These are phyloP conservation scores for Ictalurus punctatus DNA, from an alignment of 2,113 vertebrate species.

Conservation along the genomic window DNA sequence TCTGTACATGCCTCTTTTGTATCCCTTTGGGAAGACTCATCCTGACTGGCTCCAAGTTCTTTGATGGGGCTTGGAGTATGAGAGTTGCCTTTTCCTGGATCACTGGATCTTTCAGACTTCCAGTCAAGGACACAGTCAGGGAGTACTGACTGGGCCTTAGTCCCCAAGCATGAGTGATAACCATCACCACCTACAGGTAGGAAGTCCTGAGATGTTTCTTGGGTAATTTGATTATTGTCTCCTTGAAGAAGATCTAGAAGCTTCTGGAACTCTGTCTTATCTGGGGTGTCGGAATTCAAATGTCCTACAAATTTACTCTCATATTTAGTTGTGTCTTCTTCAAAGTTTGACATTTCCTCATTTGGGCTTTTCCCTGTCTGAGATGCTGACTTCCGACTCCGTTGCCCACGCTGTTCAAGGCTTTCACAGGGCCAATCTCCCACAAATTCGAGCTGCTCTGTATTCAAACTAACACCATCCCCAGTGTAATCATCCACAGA, in stretches of 20 bases:
- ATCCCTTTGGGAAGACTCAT: neutral
- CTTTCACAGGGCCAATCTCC: conserved; percentile 89
- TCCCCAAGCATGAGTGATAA: conserved; percentile 9
- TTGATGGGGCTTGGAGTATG: conserved; percentile 37
- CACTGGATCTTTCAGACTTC: conserved; percentile 64
- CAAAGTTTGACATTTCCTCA: conserved; percentile 10
- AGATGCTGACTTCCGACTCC: conserved; percentile 64
- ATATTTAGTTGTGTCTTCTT: conserved; percentile 16
- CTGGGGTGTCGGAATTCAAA: conserved; percentile 4
- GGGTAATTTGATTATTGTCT: conserved; percentile 26
- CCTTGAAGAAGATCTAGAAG: conserved; percentile 69
- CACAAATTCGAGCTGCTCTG: conserved; percentile 74
- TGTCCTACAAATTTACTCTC: neutral
- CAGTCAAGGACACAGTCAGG: conserved; percentile 72
- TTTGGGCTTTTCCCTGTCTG: conserved; percentile 15
- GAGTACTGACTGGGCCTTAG: conserved; percentile 52
- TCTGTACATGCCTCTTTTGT: neutral
- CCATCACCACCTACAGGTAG: neutral
- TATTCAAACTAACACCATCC: conserved; percentile 1
- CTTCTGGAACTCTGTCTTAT: conserved; percentile 67
- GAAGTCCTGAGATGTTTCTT: conserved; percentile 20
- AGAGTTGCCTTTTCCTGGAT: conserved; percentile 47
- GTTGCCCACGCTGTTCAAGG: conserved; percentile 79
- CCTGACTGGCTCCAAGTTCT: neutral
- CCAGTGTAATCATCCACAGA: neutral